Evolutionary conservation across 1,140 invertebrate genomes (phyloP).

Genomic region (Holotrichia oblita): DNA sequence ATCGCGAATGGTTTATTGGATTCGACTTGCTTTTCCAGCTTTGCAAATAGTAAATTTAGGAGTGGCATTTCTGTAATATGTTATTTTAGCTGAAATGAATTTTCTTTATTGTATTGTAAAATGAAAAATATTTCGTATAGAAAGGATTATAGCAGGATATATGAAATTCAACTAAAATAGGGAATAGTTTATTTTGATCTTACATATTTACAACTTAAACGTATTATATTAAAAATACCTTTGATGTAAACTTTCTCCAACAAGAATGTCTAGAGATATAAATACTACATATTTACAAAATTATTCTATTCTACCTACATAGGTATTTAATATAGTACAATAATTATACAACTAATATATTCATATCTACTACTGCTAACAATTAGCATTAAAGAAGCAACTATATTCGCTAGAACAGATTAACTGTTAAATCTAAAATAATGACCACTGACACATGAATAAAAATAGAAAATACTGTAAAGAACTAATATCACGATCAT

Average conservation of each 20-base stretch:
- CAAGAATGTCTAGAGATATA: neutral
- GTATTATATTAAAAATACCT: slow-evolving; percentile 6
- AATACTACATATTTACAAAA: slow-evolving; percentile 7
- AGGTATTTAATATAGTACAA: neutral
- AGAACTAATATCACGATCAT: no score
- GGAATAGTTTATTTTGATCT: slow-evolving; percentile 15
- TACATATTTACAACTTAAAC: slow-evolving; percentile 12
- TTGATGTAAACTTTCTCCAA: neutral
- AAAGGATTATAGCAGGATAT: neutral
- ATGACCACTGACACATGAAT: no score
- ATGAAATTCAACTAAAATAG: slow-evolving; percentile 7
- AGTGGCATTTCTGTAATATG: no score
- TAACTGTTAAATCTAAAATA: neutral
- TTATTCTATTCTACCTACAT: neutral
- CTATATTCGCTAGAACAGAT: slow-evolving; percentile 2
- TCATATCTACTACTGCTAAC: neutral
- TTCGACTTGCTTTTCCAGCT: no score
- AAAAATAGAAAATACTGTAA: no score
- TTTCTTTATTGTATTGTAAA: neutral
- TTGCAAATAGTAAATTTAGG: no score
- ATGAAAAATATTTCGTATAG: no score
- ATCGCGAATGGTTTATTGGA: no score
- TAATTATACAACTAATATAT: slow-evolving; percentile 7
- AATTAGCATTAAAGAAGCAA: neutral
- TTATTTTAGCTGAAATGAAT: no score